Evolutionary conservation across 1,140 invertebrate species (phyloP).

Genomic region (Lineus longissimus): DNA sequence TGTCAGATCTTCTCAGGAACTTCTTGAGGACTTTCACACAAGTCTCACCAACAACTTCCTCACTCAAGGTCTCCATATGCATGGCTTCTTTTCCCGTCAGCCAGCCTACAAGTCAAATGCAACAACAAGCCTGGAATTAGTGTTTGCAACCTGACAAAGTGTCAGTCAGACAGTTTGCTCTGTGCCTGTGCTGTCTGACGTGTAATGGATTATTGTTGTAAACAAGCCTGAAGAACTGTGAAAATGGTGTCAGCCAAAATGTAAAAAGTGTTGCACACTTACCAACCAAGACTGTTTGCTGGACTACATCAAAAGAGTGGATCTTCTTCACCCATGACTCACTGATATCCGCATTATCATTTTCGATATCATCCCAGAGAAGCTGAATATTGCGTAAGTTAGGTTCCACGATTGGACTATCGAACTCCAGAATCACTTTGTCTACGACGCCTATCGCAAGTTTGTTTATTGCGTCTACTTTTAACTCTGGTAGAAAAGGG

Average conservation of each 20-base stretch:
- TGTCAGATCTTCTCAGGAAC: conserved; percentile 58
- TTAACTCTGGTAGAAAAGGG: conserved; percentile 77
- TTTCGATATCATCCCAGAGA: conserved; percentile 37
- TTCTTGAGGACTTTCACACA: conserved; percentile 59
- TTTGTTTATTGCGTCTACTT: conserved; percentile 76
- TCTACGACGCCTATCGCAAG: conserved; percentile 87
- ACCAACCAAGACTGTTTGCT: conserved; percentile 61
- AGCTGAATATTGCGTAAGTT: conserved; percentile 67
- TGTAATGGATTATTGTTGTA: no score
- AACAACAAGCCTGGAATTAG: no score
- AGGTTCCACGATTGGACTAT: conserved; percentile 80
- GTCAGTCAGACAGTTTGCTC: background rate
- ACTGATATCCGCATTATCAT: conserved; percentile 28
- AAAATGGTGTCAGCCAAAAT: no score
- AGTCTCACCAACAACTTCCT: conserved; percentile 68
- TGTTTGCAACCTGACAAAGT: background rate
- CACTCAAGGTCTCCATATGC: conserved; percentile 71
- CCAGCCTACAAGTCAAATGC: conserved; percentile 60
- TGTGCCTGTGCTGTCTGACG: background rate
- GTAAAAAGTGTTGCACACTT: conserved; percentile 18
- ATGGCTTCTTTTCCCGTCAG: conserved; percentile 71
- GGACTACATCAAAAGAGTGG: conserved; percentile 72
- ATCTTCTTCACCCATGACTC: conserved; percentile 82
- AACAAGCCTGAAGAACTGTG: background rate
- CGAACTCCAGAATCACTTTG: conserved; percentile 91